Evolutionary conservation across 2,797 vertebrate genomes (phyloP).

Genomic region (Tadarida brasiliensis): DNA sequence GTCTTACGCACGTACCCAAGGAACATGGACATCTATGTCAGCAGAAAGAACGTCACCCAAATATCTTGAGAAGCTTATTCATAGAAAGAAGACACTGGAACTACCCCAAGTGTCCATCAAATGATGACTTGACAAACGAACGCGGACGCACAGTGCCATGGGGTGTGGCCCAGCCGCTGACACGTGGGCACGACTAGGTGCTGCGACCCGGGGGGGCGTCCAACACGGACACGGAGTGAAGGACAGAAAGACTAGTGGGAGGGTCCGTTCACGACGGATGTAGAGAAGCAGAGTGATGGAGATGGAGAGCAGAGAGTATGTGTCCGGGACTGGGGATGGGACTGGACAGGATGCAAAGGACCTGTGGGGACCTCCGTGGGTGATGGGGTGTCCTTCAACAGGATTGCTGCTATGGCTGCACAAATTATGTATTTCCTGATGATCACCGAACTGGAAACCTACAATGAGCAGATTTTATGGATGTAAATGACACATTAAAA

Average conservation of each 20-base stretch:
- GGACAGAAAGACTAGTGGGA: too few species aligned
- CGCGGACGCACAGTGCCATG: not conserved
- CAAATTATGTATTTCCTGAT: not conserved
- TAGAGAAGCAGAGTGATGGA: not conserved
- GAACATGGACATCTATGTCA: not conserved
- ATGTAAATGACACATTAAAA: not conserved
- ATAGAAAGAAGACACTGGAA: not conserved
- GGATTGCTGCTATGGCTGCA: not conserved
- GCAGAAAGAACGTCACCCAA: not conserved
- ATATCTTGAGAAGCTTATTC: not conserved
- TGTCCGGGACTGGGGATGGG: not conserved
- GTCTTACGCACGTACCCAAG: not conserved
- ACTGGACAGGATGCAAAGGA: not conserved
- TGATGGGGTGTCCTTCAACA: too few species aligned
- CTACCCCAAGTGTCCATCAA: not conserved
- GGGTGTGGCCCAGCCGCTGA: not conserved
- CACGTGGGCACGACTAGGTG: rapidly evolving
- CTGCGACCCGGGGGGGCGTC: not conserved
- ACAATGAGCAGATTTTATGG: too few species aligned
- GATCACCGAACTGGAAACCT: not conserved
- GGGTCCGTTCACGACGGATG: too few species aligned
- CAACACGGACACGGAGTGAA: too few species aligned
- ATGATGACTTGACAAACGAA: not conserved
- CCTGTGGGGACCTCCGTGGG: not conserved
- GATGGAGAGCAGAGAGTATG: not conserved